Evolutionary conservation across 30 jellyfish, hydroid and myxozoan species (phyloP).

Genomic region (Cassiopea xamachana): DNA sequence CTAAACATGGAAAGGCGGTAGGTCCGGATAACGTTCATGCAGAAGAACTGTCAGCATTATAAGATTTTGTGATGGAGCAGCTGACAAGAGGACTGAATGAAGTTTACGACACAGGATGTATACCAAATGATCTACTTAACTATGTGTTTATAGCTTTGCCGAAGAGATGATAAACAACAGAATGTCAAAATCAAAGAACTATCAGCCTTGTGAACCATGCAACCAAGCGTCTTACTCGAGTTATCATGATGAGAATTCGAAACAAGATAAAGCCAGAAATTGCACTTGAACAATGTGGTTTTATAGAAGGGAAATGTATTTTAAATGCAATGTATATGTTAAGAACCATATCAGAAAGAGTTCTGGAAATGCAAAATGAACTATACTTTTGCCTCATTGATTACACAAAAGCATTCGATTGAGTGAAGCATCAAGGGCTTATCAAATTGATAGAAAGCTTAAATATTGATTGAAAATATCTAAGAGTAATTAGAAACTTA

Average conservation of each 20-base stretch:
- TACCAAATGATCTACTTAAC: constrained; percentile 9
- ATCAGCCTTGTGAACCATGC: neutral
- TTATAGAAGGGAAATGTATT: constrained; percentile 10
- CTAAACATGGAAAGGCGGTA: neutral
- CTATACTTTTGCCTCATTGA: neutral
- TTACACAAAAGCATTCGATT: constrained; percentile 16
- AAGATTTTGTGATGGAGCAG: neutral
- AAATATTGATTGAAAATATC: constrained; percentile 9
- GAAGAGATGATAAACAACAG: constrained; percentile 1
- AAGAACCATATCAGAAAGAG: neutral
- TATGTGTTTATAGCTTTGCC: constrained; percentile 29
- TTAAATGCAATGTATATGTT: constrained; percentile 11
- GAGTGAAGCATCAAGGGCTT: constrained; percentile 18
- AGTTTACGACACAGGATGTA: constrained; percentile 5
- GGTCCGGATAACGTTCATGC: neutral
- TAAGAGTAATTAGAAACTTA: constrained; percentile 5
- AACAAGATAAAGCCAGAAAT: constrained; percentile 29
- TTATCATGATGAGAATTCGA: neutral
- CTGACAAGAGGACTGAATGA: constrained; percentile 2
- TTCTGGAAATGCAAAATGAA: neutral
- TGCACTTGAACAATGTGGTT: neutral
- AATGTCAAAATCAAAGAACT: neutral
- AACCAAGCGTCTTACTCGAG: neutral
- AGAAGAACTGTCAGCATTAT: neutral
- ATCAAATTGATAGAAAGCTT: neutral